A percentile compares a stretch with the other conserved stretches of the same genome.
Conservation (phyloP, 2,797 vertebrate species). For the Coracias cyanogaster region DNA sequence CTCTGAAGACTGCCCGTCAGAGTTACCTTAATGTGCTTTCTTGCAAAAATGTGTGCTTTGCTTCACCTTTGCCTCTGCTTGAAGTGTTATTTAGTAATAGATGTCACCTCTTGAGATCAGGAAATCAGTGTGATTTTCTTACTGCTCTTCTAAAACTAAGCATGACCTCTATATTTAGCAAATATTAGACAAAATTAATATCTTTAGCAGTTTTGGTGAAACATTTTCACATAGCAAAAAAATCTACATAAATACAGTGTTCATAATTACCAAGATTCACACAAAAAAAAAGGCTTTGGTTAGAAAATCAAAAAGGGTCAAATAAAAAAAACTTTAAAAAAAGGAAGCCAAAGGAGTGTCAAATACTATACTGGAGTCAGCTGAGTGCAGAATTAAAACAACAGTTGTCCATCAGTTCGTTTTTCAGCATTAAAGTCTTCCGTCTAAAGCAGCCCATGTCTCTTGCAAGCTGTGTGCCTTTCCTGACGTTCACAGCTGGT, state of each 20-base stretch:
- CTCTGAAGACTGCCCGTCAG: slow-evolving; percentile 24
- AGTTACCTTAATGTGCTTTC: not conserved
- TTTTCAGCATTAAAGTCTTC: slow-evolving; percentile 40
- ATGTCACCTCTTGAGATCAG: not conserved
- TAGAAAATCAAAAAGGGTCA: slow-evolving; percentile 57
- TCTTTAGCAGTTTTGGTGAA: not conserved
- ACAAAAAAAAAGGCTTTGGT: slow-evolving; percentile 57
- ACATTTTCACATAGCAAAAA: slow-evolving; percentile 26
- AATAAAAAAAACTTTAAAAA: slow-evolving; percentile 42
- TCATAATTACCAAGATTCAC: not conserved
- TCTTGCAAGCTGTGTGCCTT: slow-evolving; percentile 29
- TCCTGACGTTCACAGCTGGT: slow-evolving; percentile 59
- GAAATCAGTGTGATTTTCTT: slow-evolving; percentile 25
- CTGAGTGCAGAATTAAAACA: slow-evolving; percentile 28
- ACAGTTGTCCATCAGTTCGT: not conserved
- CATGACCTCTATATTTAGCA: not conserved
- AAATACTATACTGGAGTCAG: slow-evolving; percentile 1
- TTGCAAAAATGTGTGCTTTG: not conserved
- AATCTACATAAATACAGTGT: not conserved
- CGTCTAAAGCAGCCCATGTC: slow-evolving; percentile 5
- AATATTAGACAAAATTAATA: not conserved
- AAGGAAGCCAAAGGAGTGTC: slow-evolving; percentile 16
- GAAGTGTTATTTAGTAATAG: not conserved
- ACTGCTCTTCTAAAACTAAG: slow-evolving; percentile 29
- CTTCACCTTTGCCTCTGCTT: not conserved